Evolutionary conservation across 2,113 vertebrate species (phyloP), one percentile per base, ranked within the genome.

Genomic region (Fukomys damarensis): DNA sequence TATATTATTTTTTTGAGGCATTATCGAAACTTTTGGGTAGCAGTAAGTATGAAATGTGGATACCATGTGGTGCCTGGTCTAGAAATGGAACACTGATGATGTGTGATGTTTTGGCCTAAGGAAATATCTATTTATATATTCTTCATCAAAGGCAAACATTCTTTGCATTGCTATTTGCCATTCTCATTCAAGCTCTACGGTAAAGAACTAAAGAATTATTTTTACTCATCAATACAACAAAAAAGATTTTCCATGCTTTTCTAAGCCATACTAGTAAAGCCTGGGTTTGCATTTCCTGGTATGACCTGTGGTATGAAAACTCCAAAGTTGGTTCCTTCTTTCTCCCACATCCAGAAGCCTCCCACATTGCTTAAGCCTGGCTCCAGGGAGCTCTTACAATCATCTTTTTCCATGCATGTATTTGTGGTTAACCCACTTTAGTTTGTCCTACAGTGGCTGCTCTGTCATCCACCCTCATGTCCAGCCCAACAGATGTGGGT

Each of bases 341-440:
- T 81, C 89, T 87, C 90, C 85, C 70, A 30, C 32, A 87, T 52
- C 63, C 86, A 54, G 52, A 85, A 56, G 12, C 91, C 90, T 82
- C 41, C 81, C 49, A 70, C 86, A 41, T 20, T 89, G 74, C 84
- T 77, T 89, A 81, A 66, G 22, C 2, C 38, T 14, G 59, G 52
- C 80, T 93, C 87, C 65, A n/a, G 91, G 59, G 77, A 86, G 52
- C 96, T 95, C 86, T 96, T 61, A 56, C 49, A 49, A 80, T 88
- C 93, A 59, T 68, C 74, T 94, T 96, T 94, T 91, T 41, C 86
- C 86, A 82, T 83, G 86, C 80, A n/a, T 89, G 96, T 89, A 96
- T 95, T 96, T 97, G 93, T 93, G 96, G 95, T 93, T 90, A 95
- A 79, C 93, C 76, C 43, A 91, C 61, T 93, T 90, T 43, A 76